Base-by-base conservation (phyloP, 2,888 invertebrate genomes). In the Lydus trimaculatus region DNA sequence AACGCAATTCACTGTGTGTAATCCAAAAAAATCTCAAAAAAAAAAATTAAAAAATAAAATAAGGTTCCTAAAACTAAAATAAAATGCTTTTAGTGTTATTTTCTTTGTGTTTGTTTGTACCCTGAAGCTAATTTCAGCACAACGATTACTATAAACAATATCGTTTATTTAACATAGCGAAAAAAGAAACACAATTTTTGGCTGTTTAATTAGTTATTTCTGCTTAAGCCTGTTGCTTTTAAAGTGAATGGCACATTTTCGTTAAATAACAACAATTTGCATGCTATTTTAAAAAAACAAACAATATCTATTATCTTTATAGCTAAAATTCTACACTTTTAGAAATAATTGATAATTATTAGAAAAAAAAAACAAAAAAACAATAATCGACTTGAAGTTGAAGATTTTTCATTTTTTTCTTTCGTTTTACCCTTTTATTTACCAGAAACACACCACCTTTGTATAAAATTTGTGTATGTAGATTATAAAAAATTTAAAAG, bases 351-450 rank as follows among this genome's bases (percentile, higher is more conserved):
- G 11, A 48, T 11, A 48, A 23, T 48, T 11, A 48, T 48, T 20
- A 20, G 43, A 17, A 17, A 43, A 43, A 20, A 48, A 43, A 8
- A n/a, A n/a, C n/a, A n/a, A n/a, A n/a, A n/a, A n/a, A n/a, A n/a
- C n/a, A n/a, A n/a, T n/a, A 48, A 48, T 48, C 48, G 48, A 48
- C 48, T 48, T 48, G 48, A 48, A 48, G 48, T 48, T 48, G 48
- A 48, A 48, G 48, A 48, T 48, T 48, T 48, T 48, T 20, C 39
- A 43, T 48, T 3, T 11, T 20, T 48, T 20, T 2, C 20, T n/a
- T n/a, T n/a, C n/a, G n/a, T n/a, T n/a, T n/a, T n/a, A n/a, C 20
- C 9, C 1, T 15, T 20, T 48, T 48, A 20, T 48, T 48, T 20
- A 48, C 48, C 48, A 48, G 1, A 4, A 48, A 48, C 7, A 17